Evolutionary conservation across 2,888 invertebrate genomes (phyloP), one percentile per base, ranked within the genome.

Genomic region (Agrilus biguttatus): DNA sequence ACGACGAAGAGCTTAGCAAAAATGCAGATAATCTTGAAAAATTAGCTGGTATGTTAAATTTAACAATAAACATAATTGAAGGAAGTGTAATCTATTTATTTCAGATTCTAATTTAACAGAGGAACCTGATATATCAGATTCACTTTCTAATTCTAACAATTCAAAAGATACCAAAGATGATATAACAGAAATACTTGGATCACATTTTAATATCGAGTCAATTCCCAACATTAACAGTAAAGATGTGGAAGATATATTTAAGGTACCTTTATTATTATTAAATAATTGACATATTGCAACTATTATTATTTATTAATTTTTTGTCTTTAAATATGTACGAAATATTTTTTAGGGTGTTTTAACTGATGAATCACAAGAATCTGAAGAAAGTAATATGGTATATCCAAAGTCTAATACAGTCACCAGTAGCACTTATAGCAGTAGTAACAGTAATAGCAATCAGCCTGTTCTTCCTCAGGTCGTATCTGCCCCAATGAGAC

Each of bases 211-310:
- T 58, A 62, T 88, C 44, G 86, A 86, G 57, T 78, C 81, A 2
- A 83, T 90, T 45, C 83, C 87, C 1, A 87, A 86, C 54, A 90
- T 91, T 76, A 89, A 90, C 64, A 80, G 84, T 58, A 87, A 87
- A 62, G 90, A 90, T 54, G 88, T 91, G 1, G 90, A 91, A 58
- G 90, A 90, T 63, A 83, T 91, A 57, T 88, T 92, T 66, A 89
- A 90, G 60, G 65, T 64, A 56, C 49, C 23, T 23, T 6, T 21
- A 21, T 7, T 21, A 21, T 7, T 21, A 21, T n/a, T n/a, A n/a
- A n/a, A n/a, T n/a, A n/a, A n/a, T n/a, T n/a, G n/a, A n/a, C n/a
- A n/a, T n/a, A n/a, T n/a, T n/a, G n/a, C n/a, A n/a, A n/a, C n/a
- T n/a, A n/a, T 21, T 21, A 13, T 32, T 36, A 32, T 39, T 41